Evolutionary conservation across 37 sponge, comb jelly and placozoan species (phyloP).

Genomic region (Axinella damicornis): DNA sequence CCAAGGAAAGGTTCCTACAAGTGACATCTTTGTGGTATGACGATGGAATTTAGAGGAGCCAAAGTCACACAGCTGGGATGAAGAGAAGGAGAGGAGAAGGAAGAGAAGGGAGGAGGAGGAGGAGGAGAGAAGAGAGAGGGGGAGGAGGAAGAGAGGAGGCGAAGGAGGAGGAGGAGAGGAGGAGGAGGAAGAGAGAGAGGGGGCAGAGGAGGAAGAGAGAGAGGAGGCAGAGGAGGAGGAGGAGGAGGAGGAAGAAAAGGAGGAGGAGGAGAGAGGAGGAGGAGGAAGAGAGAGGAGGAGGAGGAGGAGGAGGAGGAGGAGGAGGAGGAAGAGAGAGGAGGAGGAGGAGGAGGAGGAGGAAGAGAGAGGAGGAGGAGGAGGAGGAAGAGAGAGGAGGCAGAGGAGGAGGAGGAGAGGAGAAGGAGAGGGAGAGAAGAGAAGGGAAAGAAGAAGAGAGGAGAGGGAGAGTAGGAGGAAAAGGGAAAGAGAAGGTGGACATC

Average conservation of each 20-base stretch:
- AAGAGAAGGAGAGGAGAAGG: not conserved
- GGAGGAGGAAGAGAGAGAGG: not conserved
- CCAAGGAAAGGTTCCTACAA: conserved; percentile 96
- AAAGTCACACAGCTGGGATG: conserved; percentile 84
- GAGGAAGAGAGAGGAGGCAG: not conserved
- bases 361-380: not conserved
- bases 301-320: not conserved
- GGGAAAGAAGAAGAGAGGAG: not conserved
- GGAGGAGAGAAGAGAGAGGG: not conserved
- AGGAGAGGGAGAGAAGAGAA: not conserved
- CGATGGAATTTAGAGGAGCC: conserved; percentile 90
- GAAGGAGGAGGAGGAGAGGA: not conserved
- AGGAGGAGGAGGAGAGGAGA: not conserved
- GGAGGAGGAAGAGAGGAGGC: no score
- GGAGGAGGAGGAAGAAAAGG: not conserved
- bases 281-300: no score
- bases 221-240: not conserved
- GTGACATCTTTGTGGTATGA: conserved; percentile 83
- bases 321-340: not conserved
- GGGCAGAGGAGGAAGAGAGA: not conserved
- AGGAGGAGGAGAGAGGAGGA: not conserved
- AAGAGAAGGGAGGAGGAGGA: not conserved
- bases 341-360: not conserved
- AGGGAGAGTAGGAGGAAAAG: not conserved
- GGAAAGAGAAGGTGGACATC: not conserved